A percentile compares a stretch with the other conserved stretches of the same genome.
Conservation (phyloP, 2,888 invertebrate genomes). For the Eilema griseolum region DNA sequence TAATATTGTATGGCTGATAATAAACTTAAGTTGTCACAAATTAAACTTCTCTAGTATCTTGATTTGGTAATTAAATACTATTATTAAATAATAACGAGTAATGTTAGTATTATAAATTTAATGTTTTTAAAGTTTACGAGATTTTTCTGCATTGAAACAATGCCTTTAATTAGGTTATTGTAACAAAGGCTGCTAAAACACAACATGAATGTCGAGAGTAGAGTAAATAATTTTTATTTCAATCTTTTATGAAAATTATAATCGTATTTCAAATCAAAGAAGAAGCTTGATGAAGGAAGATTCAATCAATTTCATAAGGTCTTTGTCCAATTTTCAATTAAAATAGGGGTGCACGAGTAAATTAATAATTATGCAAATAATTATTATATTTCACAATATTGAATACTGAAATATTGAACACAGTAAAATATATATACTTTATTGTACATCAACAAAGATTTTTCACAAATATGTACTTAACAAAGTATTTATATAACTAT, state of each 20-base stretch:
- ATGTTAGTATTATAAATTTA: not conserved
- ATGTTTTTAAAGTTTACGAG: not conserved
- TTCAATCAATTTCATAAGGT: not conserved
- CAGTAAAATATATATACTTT: no score
- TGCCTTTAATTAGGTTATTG: not conserved
- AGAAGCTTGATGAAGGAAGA: not conserved
- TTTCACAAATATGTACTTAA: no score
- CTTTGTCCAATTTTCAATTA: not conserved
- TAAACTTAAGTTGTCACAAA: not conserved
- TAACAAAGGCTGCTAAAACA: not conserved
- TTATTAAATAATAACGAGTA: not conserved
- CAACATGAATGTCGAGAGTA: not conserved
- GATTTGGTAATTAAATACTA: not conserved
- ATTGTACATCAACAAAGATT: no score
- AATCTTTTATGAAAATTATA: not conserved
- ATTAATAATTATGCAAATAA: no score
- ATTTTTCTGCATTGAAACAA: not conserved
- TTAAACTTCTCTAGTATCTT: not conserved
- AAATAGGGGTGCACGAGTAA: not conserved
- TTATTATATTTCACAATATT: no score
- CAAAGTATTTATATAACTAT: no score
- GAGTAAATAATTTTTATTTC: not conserved
- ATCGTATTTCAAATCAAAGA: not conserved
- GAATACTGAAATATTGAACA: no score
- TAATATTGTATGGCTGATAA: conserved; percentile 20